phyloP scores from a whole-genome alignment of 2,888 invertebrate species.

The Troides oblongomaculatus region DNA sequence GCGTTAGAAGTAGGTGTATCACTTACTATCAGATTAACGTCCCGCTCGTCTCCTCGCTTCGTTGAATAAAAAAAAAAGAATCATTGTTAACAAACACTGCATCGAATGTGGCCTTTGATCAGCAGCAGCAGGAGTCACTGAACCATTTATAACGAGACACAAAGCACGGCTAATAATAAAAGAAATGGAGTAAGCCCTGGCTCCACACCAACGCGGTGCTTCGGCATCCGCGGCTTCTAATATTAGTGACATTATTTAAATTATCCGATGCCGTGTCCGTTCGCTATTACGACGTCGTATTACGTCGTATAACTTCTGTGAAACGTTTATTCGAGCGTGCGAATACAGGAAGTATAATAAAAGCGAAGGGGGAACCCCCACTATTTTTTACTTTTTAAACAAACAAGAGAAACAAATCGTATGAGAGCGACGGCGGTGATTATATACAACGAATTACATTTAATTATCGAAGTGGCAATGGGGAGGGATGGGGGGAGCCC shows the following conservation, averaged over 20 bases:
- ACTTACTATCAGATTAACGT: too few species aligned
- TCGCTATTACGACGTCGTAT: constrained; percentile 23
- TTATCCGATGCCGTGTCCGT: constrained; percentile 27
- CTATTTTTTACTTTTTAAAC: not conserved
- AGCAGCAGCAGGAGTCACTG: not conserved
- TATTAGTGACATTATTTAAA: constrained; percentile 28
- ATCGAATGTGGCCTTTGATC: not conserved
- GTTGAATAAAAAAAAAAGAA: too few species aligned
- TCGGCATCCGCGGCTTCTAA: constrained; percentile 15
- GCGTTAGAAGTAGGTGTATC: too few species aligned
- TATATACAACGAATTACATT: too few species aligned
- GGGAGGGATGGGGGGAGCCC: too few species aligned
- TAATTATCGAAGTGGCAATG: too few species aligned
- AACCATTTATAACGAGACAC: not conserved
- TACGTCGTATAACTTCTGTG: constrained; percentile 16
- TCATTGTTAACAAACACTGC: too few species aligned
- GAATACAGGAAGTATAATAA: constrained; percentile 23
- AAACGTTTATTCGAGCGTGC: constrained; percentile 9
- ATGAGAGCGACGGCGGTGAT: too few species aligned
- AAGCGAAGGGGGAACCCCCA: not conserved
- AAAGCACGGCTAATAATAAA: constrained; percentile 11
- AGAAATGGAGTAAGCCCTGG: constrained; percentile 12
- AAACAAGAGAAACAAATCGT: not conserved
- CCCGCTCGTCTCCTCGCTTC: too few species aligned
- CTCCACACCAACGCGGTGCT: constrained; percentile 8